A percentile compares a stretch with the other conserved stretches of the same genome.
These are phyloP conservation scores for Trachymyrmex cornetzi DNA, from an alignment of 1,140 invertebrate species.

Conservation along the genomic window DNA sequence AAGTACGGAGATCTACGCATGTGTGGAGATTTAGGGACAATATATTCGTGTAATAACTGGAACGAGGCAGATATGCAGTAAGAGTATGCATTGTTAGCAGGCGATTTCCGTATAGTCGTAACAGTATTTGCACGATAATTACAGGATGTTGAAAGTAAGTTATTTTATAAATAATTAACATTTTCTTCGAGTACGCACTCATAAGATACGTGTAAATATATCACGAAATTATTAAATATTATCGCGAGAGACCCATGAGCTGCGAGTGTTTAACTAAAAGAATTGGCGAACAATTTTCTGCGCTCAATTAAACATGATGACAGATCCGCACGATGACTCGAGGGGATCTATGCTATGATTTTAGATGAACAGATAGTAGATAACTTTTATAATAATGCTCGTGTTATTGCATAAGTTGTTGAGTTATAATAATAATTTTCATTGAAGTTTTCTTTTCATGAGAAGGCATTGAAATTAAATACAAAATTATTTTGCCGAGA, in stretches of 20 bases:
- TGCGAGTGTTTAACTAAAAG: slow-evolving; percentile 63
- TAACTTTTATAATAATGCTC: slow-evolving; percentile 3
- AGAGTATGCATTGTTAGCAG: background rate
- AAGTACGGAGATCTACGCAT: slow-evolving; percentile 16
- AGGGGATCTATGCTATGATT: slow-evolving; percentile 10
- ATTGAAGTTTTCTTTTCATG: background rate
- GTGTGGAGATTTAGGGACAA: slow-evolving; percentile 37
- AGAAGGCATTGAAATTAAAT: background rate
- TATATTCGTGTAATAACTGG: slow-evolving; percentile 44
- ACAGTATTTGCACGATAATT: background rate
- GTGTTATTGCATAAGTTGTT: background rate
- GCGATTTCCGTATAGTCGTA: background rate
- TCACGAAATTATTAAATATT: slow-evolving; percentile 23
- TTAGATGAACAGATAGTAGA: slow-evolving; percentile 24
- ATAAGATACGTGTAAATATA: background rate
- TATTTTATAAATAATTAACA: background rate
- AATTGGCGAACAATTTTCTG: slow-evolving; percentile 65
- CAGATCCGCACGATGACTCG: slow-evolving; percentile 41
- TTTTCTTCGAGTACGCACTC: background rate
- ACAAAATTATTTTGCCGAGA: background rate
- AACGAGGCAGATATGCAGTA: slow-evolving; percentile 5
- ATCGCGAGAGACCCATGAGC: slow-evolving; percentile 1
- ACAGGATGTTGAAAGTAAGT: slow-evolving; percentile 13
- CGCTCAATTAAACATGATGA: slow-evolving; percentile 74
- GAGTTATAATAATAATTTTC: background rate